Conservation (phyloP, 2,113 vertebrate species). For the Genyomyrus donnyi region DNA sequence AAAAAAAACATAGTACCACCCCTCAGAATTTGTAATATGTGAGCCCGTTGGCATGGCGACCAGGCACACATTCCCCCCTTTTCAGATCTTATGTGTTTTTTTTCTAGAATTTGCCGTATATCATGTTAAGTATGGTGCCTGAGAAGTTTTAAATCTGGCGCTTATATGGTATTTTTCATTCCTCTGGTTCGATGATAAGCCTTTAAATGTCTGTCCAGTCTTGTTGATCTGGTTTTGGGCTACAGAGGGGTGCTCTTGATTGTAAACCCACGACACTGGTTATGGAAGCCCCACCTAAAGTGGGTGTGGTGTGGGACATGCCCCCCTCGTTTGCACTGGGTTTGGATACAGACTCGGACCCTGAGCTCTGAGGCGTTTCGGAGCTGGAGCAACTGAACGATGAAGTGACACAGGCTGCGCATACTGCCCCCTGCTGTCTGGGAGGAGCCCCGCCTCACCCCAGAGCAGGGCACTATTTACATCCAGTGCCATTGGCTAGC, state of each 20-base stretch:
- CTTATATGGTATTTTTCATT: not conserved
- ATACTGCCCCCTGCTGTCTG: not conserved
- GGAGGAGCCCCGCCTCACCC: not conserved
- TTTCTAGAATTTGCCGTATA: not conserved
- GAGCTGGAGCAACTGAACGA: not conserved
- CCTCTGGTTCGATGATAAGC: not conserved
- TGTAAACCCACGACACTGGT: not conserved
- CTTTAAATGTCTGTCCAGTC: not conserved
- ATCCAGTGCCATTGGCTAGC: not conserved
- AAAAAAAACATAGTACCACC: not conserved
- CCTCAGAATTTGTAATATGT: not conserved
- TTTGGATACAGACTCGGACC: not conserved
- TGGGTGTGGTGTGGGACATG: not conserved
- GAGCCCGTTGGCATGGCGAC: not conserved
- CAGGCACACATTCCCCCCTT: not conserved
- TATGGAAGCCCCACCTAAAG: not conserved
- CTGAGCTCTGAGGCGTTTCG: not conserved
- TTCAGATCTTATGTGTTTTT: not conserved
- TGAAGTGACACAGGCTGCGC: not conserved
- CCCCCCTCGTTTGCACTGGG: not conserved
- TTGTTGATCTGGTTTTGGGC: not conserved
- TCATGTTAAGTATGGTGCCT: not conserved
- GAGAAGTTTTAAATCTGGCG: not conserved
- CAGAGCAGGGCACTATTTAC: not conserved
- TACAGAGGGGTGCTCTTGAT: not conserved